A percentile compares a stretch with the other conserved stretches of the same genome.
Conservation (phyloP, 2,113 vertebrate genomes). For the Oenanthe melanoleuca region DNA sequence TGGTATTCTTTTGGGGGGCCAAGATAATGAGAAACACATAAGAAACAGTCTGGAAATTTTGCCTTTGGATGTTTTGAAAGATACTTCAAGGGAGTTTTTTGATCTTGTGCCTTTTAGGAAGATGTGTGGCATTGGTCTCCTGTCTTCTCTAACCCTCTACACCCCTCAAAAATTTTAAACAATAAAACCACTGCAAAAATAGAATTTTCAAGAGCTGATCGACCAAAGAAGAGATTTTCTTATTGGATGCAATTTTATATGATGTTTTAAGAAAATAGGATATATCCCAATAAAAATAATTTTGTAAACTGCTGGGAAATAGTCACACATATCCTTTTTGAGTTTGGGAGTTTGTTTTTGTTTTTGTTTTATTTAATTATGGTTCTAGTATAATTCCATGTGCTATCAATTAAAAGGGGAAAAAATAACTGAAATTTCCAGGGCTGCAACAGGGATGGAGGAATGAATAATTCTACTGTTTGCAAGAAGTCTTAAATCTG, state of each 20-base stretch:
- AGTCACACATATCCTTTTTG: background rate
- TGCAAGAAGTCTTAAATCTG: background rate
- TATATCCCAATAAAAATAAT: background rate
- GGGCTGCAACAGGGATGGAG: background rate
- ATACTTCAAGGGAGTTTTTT: background rate
- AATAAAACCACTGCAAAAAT: background rate
- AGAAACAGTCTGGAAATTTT: background rate
- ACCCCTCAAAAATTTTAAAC: background rate
- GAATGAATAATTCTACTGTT: background rate
- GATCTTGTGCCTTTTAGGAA: background rate
- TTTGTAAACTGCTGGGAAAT: background rate
- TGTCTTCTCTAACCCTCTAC: background rate
- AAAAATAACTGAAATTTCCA: background rate
- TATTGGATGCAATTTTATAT: background rate
- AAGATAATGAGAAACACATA: background rate
- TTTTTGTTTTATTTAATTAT: background rate
- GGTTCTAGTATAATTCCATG: background rate
- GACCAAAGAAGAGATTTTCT: background rate
- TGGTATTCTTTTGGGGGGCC: background rate
- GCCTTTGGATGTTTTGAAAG: background rate
- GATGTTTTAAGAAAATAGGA: background rate
- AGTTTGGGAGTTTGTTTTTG: background rate
- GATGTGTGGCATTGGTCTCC: background rate
- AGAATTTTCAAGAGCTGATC: background rate
- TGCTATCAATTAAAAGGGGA: background rate